phyloP scores from a whole-genome alignment of 1,140 invertebrate genomes.

The Euborellia annulipes region DNA sequence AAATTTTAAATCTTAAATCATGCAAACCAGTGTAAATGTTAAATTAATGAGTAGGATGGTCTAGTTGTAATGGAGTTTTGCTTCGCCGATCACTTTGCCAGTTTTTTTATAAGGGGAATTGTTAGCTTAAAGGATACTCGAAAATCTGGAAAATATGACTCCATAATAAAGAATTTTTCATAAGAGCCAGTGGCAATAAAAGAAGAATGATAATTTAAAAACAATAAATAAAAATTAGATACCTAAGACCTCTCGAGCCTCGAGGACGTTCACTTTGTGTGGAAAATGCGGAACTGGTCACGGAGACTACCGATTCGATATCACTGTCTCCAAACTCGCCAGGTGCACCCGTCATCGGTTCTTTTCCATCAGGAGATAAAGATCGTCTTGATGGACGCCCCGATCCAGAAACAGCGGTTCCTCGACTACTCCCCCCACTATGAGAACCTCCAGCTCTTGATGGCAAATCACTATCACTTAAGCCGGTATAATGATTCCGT shows the following conservation, averaged over 20 bases:
- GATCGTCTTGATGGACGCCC: constrained; percentile 20
- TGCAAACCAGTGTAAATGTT: too few relatives aligned
- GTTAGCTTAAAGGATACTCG: too few relatives aligned
- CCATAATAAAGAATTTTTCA: too few relatives aligned
- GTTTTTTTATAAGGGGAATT: too few relatives aligned
- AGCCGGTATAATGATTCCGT: constrained; percentile 48
- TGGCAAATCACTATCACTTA: constrained; percentile 66
- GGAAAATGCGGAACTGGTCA: constrained; percentile 80
- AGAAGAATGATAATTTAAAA: too few relatives aligned
- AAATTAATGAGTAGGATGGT: too few relatives aligned
- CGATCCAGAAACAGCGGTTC: constrained; percentile 21
- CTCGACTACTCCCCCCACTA: not conserved
- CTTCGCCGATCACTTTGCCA: too few relatives aligned
- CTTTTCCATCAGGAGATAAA: constrained; percentile 39
- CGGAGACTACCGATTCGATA: constrained; percentile 72
- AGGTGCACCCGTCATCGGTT: constrained; percentile 37
- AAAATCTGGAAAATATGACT: too few relatives aligned
- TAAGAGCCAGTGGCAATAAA: too few relatives aligned
- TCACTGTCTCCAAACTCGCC: constrained; percentile 66
- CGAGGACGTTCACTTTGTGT: constrained; percentile 77
- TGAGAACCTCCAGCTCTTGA: constrained; percentile 16
- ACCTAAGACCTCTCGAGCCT: constrained; percentile 52
- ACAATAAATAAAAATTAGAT: constrained; percentile 24
- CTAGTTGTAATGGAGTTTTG: too few relatives aligned
- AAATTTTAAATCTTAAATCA: too few relatives aligned